phyloP scores from a whole-genome alignment of 2,888 invertebrate species.

The Campopleginae sp. region DNA sequence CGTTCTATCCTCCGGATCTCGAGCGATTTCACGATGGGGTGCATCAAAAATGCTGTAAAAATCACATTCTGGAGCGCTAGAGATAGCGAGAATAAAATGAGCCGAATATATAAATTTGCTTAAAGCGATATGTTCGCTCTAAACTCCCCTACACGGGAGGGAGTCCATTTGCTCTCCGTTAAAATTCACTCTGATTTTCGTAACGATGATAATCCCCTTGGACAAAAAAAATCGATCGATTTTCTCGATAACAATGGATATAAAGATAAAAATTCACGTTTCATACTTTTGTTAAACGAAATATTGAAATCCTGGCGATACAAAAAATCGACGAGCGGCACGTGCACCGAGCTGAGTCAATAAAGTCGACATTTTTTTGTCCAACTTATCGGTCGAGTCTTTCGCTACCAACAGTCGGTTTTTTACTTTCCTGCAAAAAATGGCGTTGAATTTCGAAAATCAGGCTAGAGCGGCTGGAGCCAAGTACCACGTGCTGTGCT shows the following conservation, averaged over 20 bases:
- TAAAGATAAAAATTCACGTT: too few relatives aligned
- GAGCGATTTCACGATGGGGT: slow-evolving; percentile 48
- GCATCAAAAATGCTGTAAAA: slow-evolving; percentile 29
- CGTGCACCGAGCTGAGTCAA: background rate
- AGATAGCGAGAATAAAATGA: slow-evolving; percentile 51
- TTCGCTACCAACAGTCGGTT: background rate
- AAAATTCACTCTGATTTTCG: slow-evolving; percentile 10
- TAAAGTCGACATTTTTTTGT: background rate
- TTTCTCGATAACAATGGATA: background rate
- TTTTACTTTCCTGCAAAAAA: background rate
- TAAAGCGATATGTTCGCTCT: slow-evolving; percentile 56
- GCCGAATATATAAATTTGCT: slow-evolving; percentile 56
- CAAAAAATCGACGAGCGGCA: background rate
- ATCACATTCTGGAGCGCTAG: slow-evolving; percentile 23
- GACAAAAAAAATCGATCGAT: background rate
- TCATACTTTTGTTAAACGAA: background rate
- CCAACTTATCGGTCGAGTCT: background rate
- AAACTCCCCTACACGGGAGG: slow-evolving; percentile 1
- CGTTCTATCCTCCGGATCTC: slow-evolving; percentile 30
- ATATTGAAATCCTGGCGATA: background rate
- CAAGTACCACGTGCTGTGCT: background rate
- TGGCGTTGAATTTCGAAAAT: background rate
- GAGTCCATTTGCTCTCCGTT: background rate
- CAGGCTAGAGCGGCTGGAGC: background rate
- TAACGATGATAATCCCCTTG: background rate